Evolutionary conservation across 2,797 vertebrate genomes (phyloP).

Genomic region (Lateolabrax maculatus): DNA sequence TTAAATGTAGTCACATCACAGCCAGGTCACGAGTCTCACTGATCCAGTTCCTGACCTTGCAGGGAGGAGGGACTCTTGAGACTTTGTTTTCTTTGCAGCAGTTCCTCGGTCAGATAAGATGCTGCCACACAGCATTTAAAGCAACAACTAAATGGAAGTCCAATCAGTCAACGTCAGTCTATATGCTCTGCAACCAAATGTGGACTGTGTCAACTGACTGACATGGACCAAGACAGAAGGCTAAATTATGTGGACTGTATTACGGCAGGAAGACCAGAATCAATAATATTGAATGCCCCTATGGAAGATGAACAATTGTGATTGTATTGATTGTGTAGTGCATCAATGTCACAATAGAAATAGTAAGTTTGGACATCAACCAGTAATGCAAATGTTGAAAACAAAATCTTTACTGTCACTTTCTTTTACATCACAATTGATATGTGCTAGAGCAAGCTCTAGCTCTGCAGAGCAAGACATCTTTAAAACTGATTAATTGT

Average conservation of each 20-base stretch:
- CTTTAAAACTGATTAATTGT: neutral
- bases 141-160: neutral
- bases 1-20: neutral
- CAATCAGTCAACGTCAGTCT: too few species aligned
- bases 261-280: neutral
- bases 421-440: neutral
- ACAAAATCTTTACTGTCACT: slow-evolving; percentile 27
- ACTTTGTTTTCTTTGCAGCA: neutral
- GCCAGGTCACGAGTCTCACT: neutral
- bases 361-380: neutral
- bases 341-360: neutral
- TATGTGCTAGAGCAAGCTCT: neutral
- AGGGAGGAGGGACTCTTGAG: neutral
- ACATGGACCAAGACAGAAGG: too few species aligned
- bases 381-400: slow-evolving; percentile 1
- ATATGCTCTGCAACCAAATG: neutral
- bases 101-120: neutral
- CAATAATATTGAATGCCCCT: neutral
- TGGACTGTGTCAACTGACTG: neutral
- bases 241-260: neutral
- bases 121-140: neutral
- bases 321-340: neutral
- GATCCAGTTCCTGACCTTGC: neutral
- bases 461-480: neutral
- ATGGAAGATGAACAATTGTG: neutral